These are phyloP conservation scores for Morus bassanus DNA, from an alignment of 2,797 vertebrate species.

Conservation along the genomic window DNA sequence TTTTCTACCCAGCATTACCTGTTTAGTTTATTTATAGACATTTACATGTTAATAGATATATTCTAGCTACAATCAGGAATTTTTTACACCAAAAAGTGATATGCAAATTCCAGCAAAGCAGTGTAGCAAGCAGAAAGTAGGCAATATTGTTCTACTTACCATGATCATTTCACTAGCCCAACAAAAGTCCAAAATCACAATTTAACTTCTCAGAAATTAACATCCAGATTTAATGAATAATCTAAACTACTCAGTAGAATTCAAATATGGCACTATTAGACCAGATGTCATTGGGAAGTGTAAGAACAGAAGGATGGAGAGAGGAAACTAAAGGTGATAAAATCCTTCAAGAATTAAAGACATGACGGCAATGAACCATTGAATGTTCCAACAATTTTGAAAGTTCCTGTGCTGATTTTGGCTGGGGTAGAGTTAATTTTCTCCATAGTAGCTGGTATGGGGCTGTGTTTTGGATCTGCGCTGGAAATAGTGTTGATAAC, in stretches of 20 bases:
- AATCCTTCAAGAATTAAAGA: not conserved
- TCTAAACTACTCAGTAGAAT: not conserved
- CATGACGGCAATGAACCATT: not conserved
- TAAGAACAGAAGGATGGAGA: not conserved
- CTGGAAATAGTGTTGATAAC: too few species aligned
- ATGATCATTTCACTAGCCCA: not conserved
- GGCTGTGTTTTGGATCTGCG: too few species aligned
- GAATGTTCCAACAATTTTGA: not conserved
- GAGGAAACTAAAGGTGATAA: not conserved
- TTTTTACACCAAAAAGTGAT: not conserved
- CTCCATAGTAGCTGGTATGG: too few species aligned
- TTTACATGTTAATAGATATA: not conserved
- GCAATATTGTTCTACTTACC: not conserved
- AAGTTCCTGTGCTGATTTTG: not conserved
- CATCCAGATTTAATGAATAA: not conserved
- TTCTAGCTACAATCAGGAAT: not conserved
- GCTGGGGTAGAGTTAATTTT: too few species aligned
- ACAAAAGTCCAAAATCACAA: not conserved
- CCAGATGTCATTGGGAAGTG: not conserved
- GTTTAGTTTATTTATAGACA: not conserved
- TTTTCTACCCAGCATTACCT: not conserved
- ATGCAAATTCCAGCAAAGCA: not conserved
- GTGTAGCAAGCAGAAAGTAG: not conserved
- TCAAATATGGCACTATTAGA: not conserved
- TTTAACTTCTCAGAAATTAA: not conserved